Evolutionary conservation across 2,113 vertebrate genomes (phyloP).

Genomic region (Anguilla japonica): DNA sequence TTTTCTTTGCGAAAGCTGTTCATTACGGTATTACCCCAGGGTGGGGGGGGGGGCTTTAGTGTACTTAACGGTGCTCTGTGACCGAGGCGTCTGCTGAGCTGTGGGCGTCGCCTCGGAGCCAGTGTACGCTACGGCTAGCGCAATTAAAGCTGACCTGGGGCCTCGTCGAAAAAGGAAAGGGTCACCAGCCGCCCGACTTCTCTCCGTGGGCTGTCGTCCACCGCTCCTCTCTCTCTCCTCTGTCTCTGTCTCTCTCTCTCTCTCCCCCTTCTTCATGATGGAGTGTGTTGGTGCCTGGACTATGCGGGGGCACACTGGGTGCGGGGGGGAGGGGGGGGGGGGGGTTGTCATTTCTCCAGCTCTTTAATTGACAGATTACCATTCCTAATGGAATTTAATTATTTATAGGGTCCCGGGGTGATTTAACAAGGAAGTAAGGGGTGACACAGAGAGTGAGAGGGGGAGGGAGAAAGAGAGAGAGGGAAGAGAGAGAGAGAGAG

Average conservation of each 20-base stretch:
- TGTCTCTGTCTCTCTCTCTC: neutral
- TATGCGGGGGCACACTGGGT: slow-evolving; percentile 33
- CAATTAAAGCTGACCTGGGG: neutral
- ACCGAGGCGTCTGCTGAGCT: too few relatives aligned
- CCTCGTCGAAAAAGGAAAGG: too few relatives aligned
- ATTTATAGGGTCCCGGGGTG: slow-evolving; percentile 71
- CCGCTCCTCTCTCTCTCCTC: neutral
- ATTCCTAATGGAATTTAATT: slow-evolving; percentile 81
- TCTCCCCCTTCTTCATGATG: neutral
- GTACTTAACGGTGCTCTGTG: neutral
- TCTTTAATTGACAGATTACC: slow-evolving; percentile 73
- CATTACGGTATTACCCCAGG: neutral
- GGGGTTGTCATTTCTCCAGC: slow-evolving; percentile 60
- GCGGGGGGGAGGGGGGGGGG: neutral
- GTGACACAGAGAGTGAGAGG: neutral
- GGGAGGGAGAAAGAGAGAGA: slow-evolving; percentile 43
- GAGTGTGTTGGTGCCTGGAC: slow-evolving; percentile 23
- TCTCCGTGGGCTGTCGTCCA: neutral
- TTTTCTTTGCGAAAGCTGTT: neutral
- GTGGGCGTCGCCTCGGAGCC: too few relatives aligned
- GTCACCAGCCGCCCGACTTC: neutral
- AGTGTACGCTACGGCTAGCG: neutral
- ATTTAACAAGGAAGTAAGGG: slow-evolving; percentile 69
- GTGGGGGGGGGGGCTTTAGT: neutral
- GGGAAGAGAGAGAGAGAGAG: slow-evolving; percentile 17